A percentile compares a stretch with the other conserved stretches of the same genome.
Evolutionary conservation across 2,797 vertebrate genomes (phyloP).

Genomic region (Danio albolineatus): DNA sequence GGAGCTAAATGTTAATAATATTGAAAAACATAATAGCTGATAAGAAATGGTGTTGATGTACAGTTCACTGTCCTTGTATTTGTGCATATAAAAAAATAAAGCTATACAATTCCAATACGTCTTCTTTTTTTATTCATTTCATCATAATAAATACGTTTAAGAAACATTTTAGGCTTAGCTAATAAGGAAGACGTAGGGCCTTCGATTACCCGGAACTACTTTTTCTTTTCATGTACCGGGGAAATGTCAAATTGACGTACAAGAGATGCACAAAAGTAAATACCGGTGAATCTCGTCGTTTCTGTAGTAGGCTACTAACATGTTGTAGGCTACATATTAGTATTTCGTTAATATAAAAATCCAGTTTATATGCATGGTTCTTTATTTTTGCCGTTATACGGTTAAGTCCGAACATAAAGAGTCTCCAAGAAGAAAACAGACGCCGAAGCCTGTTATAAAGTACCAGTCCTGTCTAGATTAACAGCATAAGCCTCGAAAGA

Average conservation of each 20-base stretch:
- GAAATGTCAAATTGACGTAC: conserved; percentile 15
- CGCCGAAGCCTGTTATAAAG: background rate
- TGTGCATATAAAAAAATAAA: too few species aligned
- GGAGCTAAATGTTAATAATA: background rate
- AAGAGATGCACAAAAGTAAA: background rate
- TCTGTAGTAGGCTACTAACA: background rate
- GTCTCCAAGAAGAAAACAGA: background rate
- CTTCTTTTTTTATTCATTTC: too few species aligned
- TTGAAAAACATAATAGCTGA: too few species aligned
- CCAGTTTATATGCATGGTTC: background rate
- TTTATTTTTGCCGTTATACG: background rate
- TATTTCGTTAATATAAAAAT: background rate
- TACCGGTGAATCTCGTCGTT: background rate
- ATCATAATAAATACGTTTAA: too few species aligned
- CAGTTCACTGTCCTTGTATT: too few species aligned
- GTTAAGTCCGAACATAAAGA: background rate
- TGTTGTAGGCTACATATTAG: background rate
- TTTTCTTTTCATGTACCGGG: background rate
- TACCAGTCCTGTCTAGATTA: background rate
- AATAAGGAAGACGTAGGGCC: background rate
- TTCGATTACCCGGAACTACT: conserved; percentile 8
- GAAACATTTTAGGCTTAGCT: too few species aligned
- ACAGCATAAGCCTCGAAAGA: background rate
- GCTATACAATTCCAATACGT: too few species aligned
- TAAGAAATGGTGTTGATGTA: too few species aligned